Conservation (phyloP, 2,113 vertebrate species). For the Anguilla rostrata region DNA sequence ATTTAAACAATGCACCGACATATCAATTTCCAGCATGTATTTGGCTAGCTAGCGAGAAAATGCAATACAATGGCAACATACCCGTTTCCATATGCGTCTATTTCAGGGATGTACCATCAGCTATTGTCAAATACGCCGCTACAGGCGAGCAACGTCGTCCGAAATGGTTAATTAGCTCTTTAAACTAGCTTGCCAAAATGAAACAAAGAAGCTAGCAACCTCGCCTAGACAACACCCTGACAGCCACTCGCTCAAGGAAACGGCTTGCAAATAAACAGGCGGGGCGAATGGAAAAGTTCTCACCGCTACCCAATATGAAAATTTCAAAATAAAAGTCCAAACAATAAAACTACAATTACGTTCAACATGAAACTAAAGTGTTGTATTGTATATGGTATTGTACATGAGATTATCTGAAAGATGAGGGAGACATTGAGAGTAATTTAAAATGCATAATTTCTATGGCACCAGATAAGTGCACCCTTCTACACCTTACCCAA, state of each 20-base stretch:
- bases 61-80: neutral
- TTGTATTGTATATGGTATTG: too few relatives aligned
- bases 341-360: too few relatives aligned
- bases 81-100: neutral
- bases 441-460: too few relatives aligned
- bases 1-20: neutral
- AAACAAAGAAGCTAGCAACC: conserved; percentile 1
- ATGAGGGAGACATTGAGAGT: too few relatives aligned
- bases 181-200: neutral
- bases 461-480: too few relatives aligned
- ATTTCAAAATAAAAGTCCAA: too few relatives aligned
- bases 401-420: too few relatives aligned
- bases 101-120: neutral
- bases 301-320: too few relatives aligned
- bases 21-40: neutral
- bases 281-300: conserved; percentile 38
- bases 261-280: conserved; percentile 26
- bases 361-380: too few relatives aligned
- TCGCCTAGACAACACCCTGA: neutral
- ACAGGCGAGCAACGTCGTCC: neutral
- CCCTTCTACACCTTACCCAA: too few relatives aligned
- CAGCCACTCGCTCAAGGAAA: conserved; percentile 20
- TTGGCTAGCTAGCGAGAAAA: neutral
- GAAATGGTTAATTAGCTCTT: neutral
- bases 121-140: neutral